Percentiles rank a stretch among this genome's conserved stretches.
Evolutionary conservation across 2,888 invertebrate species (phyloP).

Genomic region (Trachelus stipa): DNA sequence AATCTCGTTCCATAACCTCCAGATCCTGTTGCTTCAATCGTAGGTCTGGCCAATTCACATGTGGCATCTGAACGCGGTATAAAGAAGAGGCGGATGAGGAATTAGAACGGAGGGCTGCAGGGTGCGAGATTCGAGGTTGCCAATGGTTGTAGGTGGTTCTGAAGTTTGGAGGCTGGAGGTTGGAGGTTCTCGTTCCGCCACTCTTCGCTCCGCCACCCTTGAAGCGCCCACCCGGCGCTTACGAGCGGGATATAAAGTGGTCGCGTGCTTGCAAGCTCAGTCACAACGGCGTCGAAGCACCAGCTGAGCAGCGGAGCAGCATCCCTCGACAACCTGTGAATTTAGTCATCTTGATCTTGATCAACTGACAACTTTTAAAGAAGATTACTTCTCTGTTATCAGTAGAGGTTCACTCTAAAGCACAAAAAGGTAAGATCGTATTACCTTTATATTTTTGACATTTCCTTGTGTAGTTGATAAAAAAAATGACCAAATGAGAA

Average conservation of each 20-base stretch:
- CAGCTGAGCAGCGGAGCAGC: conserved; percentile 26
- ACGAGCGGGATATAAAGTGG: conserved; percentile 59
- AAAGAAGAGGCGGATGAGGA: background rate
- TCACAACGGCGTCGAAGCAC: conserved; percentile 53
- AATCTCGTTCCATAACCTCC: conserved; percentile 8
- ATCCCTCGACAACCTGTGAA: background rate
- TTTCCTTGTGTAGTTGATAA: background rate
- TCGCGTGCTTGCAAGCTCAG: conserved; percentile 61
- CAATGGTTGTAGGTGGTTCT: background rate
- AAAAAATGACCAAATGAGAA: background rate
- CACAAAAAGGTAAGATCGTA: background rate
- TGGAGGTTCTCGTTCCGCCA: conserved; percentile 25
- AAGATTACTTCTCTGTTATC: background rate
- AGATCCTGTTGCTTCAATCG: conserved; percentile 23
- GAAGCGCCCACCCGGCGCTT: conserved; percentile 22
- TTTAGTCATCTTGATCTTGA: background rate
- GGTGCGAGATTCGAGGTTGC: background rate
- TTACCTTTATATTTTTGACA: background rate
- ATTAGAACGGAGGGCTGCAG: background rate
- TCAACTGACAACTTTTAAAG: background rate
- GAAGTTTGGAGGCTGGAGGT: conserved; percentile 14
- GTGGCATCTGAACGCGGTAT: background rate
- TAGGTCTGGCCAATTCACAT: background rate
- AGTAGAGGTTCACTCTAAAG: background rate
- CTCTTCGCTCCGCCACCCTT: conserved; percentile 31